Evolutionary conservation across 2,888 invertebrate species (phyloP), one percentile per base, ranked within the genome.

Genomic region (Amphipyra tragopoginis): DNA sequence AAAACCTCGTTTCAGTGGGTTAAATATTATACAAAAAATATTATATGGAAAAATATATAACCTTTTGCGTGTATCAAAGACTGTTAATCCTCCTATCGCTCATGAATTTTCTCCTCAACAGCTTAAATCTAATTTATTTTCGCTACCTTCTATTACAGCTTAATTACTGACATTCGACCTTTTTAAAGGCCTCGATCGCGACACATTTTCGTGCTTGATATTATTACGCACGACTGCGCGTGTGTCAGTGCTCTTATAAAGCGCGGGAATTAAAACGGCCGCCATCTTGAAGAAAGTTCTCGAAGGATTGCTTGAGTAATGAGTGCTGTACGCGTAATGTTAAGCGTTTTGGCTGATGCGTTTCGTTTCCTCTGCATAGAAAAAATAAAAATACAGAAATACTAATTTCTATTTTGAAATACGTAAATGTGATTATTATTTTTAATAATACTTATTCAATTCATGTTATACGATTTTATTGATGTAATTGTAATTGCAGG

Each of bases 211-310:
- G 54, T 71, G 65, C 63, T 54, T 50, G 52, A 74, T 74, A 61
- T 74, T 68, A 74, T 75, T 70, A 68, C 62, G 61, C 64, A 67
- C 76, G 64, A 54, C 55, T 34, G 29, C 64, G 29, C 53, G 62
- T 77, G 61, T 74, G 65, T 55, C 59, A 58, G 58, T 15, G 14
- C 56, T 73, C 62, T 68, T 80, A 70, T 58, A 56, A 82, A 73
- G 68, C 55, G 82, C 82, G 81, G 83, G 86, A 88, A 88, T 87
- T 87, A 86, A 89, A 87, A 83, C 78, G 4, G 82, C 67, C 85
- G 85, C 86, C 86, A 87, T 90, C 79, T 86, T 86, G 81, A 61
- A 65, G 83, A 88, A 88, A 89, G 79, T 89, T 90, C 82, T 77
- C 76, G 79, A 81, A 87, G 83, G 79, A 83, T 86, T 80, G 82